Conservation (phyloP, 1,140 invertebrate genomes). For the Ostrea edulis region DNA sequence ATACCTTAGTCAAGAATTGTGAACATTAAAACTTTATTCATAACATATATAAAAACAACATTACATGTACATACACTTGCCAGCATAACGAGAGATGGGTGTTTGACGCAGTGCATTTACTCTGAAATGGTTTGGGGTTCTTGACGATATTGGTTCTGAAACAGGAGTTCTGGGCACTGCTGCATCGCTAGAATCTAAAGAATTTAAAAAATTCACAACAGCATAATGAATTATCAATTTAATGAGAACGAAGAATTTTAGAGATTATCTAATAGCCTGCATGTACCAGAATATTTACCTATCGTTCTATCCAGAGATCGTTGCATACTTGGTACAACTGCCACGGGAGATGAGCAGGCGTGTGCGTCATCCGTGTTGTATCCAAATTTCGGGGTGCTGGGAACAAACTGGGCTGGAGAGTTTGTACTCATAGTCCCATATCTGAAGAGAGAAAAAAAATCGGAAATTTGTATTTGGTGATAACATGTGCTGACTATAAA, state of each 20-base stretch:
- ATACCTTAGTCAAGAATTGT: too few relatives aligned
- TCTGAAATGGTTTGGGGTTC: not conserved
- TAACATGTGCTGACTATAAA: too few relatives aligned
- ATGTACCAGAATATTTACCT: not conserved
- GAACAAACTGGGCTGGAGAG: constrained; percentile 17
- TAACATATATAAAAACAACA: not conserved
- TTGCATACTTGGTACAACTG: not conserved
- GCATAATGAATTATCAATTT: not conserved
- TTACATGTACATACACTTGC: not conserved
- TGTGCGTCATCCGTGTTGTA: not conserved
- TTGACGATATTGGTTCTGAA: not conserved
- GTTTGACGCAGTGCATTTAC: not conserved
- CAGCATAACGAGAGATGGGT: not conserved
- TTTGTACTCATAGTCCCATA: not conserved
- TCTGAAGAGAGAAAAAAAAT: not conserved
- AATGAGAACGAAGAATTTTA: not conserved
- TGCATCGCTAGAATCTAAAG: not conserved
- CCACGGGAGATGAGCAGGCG: not conserved
- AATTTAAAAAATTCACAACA: not conserved
- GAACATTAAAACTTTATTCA: too few relatives aligned
- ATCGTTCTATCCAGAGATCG: not conserved
- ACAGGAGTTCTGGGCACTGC: constrained; percentile 3
- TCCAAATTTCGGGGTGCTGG: not conserved
- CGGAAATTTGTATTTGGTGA: too few relatives aligned
- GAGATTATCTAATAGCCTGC: not conserved